Conservation (phyloP, 2,888 invertebrate species). For the Linyphia triangularis region DNA sequence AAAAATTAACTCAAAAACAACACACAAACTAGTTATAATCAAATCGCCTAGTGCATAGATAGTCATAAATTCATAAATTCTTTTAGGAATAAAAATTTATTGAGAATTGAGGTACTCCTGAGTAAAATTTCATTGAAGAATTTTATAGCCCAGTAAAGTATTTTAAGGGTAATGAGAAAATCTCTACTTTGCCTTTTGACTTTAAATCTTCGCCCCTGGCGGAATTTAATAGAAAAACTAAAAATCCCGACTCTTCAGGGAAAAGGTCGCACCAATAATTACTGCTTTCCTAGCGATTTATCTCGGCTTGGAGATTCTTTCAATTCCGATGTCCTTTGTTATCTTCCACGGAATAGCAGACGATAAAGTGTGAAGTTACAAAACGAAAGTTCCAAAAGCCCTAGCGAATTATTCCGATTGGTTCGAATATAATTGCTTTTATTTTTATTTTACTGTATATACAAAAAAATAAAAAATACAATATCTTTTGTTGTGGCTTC, state of each 20-base stretch:
- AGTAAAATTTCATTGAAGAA: not conserved
- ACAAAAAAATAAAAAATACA: not conserved
- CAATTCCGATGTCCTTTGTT: conserved; percentile 38
- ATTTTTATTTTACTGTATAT: not conserved
- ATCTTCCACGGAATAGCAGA: conserved; percentile 34
- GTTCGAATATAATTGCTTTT: conserved; percentile 56
- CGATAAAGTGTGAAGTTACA: conserved; percentile 59
- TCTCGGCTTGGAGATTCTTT: conserved; percentile 39
- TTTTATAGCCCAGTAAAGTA: conserved; percentile 37
- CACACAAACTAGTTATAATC: not conserved
- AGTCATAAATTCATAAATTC: not conserved
- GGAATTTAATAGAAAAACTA: conserved; percentile 4
- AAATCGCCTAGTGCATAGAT: not conserved
- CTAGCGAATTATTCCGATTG: conserved; percentile 37
- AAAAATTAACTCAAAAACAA: no score
- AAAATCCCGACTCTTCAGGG: conserved; percentile 30
- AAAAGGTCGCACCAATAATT: conserved; percentile 39
- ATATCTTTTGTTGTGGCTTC: conserved; percentile 31
- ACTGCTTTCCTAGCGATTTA: conserved; percentile 63
- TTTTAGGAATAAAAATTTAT: not conserved
- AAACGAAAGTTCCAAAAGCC: conserved; percentile 31
- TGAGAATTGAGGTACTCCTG: not conserved
- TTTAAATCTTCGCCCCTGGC: conserved; percentile 18
- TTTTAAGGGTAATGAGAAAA: conserved; percentile 50
- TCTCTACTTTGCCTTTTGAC: conserved; percentile 3